These are phyloP conservation scores for Anas bahamensis DNA, from an alignment of 2,797 vertebrate species.

Conservation along the genomic window DNA sequence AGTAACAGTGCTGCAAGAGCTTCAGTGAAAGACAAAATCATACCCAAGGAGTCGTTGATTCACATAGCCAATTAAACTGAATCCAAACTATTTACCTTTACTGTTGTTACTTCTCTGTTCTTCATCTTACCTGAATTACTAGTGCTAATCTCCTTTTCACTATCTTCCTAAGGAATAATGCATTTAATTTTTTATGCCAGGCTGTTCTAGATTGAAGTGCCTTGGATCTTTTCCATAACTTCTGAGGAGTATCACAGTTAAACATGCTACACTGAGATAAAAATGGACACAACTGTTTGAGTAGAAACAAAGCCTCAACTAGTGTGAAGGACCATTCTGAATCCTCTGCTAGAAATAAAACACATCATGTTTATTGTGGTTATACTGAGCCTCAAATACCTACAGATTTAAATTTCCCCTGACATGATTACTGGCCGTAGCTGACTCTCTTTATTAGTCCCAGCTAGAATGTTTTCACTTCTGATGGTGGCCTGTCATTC, in stretches of 20 bases:
- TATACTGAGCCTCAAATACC: neutral
- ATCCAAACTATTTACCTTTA: neutral
- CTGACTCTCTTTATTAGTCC: neutral
- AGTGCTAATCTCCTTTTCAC: neutral
- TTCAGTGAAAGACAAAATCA: neutral
- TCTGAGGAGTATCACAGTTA: neutral
- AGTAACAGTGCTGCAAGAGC: neutral
- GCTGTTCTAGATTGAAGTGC: neutral
- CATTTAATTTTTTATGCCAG: neutral
- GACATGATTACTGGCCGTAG: neutral
- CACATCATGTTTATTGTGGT: neutral
- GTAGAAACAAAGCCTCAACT: neutral
- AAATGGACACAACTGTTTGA: neutral
- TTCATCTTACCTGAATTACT: neutral
- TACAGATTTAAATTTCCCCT: neutral
- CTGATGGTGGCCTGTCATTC: neutral
- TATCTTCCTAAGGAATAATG: neutral
- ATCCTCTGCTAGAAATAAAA: neutral
- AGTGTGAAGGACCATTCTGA: neutral
- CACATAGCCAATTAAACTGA: neutral
- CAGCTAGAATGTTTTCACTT: neutral
- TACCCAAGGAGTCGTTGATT: neutral
- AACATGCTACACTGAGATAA: neutral
- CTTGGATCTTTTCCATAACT: neutral
- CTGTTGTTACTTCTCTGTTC: neutral